phyloP scores from a whole-genome alignment of 2,888 invertebrate species.

The Apeira syringaria region DNA sequence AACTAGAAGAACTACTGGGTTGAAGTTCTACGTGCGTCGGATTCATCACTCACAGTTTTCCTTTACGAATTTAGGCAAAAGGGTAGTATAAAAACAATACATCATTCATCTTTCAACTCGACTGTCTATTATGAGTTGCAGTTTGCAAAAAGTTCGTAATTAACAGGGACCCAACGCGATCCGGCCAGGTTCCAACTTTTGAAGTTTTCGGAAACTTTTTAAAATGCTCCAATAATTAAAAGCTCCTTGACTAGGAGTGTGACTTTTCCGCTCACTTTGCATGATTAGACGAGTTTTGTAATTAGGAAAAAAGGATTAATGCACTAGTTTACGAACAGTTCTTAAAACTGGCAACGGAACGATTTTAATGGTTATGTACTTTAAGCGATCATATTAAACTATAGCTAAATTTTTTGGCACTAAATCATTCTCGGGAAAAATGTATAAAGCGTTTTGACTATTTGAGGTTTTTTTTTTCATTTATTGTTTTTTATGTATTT shows the following conservation, averaged over 20 bases:
- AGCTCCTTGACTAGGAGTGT: conserved; percentile 49
- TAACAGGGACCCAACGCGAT: conserved; percentile 68
- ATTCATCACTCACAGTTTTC: too few species aligned
- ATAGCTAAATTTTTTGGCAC: too few species aligned
- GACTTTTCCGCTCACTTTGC: conserved; percentile 45
- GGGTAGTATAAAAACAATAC: conserved; percentile 53
- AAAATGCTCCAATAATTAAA: conserved; percentile 76
- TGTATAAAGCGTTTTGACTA: too few species aligned
- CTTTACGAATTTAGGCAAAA: too few species aligned
- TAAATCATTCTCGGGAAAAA: too few species aligned
- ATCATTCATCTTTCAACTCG: conserved; percentile 78
- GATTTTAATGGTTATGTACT: background rate
- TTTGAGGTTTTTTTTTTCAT: too few species aligned
- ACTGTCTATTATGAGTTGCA: conserved; percentile 82
- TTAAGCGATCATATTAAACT: background rate
- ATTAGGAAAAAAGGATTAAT: conserved; percentile 37
- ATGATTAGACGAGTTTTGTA: conserved; percentile 48
- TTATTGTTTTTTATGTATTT: too few species aligned
- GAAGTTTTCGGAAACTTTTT: conserved; percentile 71
- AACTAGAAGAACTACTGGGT: too few species aligned
- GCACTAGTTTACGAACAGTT: background rate
- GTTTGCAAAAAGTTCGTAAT: conserved; percentile 80
- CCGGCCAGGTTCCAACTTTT: conserved; percentile 68
- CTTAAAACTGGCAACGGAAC: background rate
- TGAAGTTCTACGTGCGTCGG: too few species aligned